A percentile compares a stretch with the other conserved stretches of the same genome.
Evolutionary conservation across 2,113 vertebrate species (phyloP).

Genomic region (Solea solea): DNA sequence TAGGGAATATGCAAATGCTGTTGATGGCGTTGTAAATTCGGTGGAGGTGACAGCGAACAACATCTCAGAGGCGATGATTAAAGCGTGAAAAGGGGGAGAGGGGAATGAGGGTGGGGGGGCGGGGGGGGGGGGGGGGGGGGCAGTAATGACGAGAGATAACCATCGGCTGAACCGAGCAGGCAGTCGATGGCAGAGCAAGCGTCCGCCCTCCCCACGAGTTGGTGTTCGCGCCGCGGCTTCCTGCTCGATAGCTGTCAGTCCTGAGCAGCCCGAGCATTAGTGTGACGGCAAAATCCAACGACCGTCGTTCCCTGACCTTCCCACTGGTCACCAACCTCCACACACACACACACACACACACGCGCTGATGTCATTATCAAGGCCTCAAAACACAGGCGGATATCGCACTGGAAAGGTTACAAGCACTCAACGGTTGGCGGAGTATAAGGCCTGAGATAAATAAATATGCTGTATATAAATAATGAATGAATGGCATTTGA

Average conservation of each 20-base stretch:
- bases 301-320: constrained; percentile 70
- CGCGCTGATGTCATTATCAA: too few relatives aligned
- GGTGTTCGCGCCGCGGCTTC: constrained; percentile 32
- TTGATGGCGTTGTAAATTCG: constrained; percentile 83
- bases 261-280: constrained; percentile 63
- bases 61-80: constrained; percentile 80
- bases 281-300: constrained; percentile 59
- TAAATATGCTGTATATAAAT: constrained; percentile 75
- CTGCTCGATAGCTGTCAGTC: constrained; percentile 75
- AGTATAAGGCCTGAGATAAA: constrained; percentile 60
- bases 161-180: constrained; percentile 64
- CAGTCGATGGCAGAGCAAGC: constrained; percentile 69
- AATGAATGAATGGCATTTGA: constrained; percentile 80
- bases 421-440: constrained; percentile 27
- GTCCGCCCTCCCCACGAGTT: constrained; percentile 43
- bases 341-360: constrained; percentile 14
- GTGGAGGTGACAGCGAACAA: constrained; percentile 75
- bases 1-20: constrained; percentile 83
- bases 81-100: constrained; percentile 64
- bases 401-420: constrained; percentile 69
- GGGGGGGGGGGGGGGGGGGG: constrained; percentile 10
- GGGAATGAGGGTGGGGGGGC: constrained; percentile 41
- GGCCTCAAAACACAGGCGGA: constrained; percentile 20
- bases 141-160: constrained; percentile 76
- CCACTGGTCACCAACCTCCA: constrained; percentile 32